Conservation (phyloP, 2,113 vertebrate species). For the Daboia siamensis region DNA sequence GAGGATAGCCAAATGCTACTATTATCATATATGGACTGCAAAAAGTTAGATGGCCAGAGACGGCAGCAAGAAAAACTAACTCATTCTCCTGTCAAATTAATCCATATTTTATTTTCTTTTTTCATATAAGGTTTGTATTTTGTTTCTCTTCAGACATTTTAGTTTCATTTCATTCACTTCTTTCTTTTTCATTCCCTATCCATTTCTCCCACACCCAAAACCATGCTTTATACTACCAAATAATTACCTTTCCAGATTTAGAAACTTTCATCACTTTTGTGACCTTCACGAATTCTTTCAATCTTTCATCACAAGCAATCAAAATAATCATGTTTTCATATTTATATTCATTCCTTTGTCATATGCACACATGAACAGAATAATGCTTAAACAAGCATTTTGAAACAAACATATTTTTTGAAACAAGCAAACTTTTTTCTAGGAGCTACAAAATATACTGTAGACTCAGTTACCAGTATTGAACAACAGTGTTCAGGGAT, state of each 20-base stretch:
- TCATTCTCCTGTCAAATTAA: background rate
- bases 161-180: background rate
- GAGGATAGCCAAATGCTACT: background rate
- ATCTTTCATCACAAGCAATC: background rate
- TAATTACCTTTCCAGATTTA: background rate
- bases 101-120: background rate
- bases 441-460: background rate
- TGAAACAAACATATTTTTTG: background rate
- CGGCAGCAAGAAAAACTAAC: background rate
- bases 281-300: background rate
- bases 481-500: background rate
- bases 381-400: background rate
- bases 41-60: background rate
- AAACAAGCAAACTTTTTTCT: background rate
- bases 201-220: background rate
- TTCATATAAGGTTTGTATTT: background rate
- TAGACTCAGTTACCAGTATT: background rate
- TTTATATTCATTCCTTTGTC: background rate
- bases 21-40: background rate
- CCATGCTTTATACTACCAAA: background rate
- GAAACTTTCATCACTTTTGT: background rate
- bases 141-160: background rate
- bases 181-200: background rate
- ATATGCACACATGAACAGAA: background rate
- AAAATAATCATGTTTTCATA: background rate